phyloP scores from a whole-genome alignment of 2,797 vertebrate species.

The Semaprochilodus insignis region DNA sequence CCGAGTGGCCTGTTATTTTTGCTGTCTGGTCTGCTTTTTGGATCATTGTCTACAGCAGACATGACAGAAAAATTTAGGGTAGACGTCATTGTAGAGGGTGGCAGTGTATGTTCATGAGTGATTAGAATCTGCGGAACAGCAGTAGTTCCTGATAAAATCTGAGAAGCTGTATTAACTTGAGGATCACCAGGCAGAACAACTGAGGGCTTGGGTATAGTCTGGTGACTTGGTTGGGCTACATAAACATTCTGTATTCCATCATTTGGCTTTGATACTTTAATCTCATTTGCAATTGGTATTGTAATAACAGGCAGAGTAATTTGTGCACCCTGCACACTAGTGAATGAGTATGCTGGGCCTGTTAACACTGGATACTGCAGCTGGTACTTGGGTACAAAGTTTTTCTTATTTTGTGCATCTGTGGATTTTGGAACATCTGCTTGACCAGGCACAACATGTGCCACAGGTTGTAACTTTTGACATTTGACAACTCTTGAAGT shows the following conservation, averaged over 20 bases:
- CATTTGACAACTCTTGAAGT: slow-evolving; percentile 77
- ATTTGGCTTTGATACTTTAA: slow-evolving; percentile 72
- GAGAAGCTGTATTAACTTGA: slow-evolving; percentile 78
- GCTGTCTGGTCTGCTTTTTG: slow-evolving; percentile 70
- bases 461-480: slow-evolving; percentile 69
- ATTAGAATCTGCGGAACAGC: slow-evolving; percentile 93
- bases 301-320: slow-evolving; percentile 78
- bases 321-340: slow-evolving; percentile 75
- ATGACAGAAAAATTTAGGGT: slow-evolving; percentile 72
- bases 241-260: slow-evolving; percentile 78
- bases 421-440: slow-evolving; percentile 70
- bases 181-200: slow-evolving; percentile 80
- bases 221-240: slow-evolving; percentile 74
- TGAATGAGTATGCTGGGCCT: slow-evolving; percentile 79
- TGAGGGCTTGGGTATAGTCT: slow-evolving; percentile 73
- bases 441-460: slow-evolving; percentile 73
- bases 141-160: slow-evolving; percentile 76
- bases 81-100: slow-evolving; percentile 68
- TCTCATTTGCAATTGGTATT: slow-evolving; percentile 76
- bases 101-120: slow-evolving; percentile 88
- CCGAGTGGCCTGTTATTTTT: slow-evolving; percentile 75
- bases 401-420: slow-evolving; percentile 70
- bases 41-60: slow-evolving; percentile 75
- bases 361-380: slow-evolving; percentile 81
- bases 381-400: slow-evolving; percentile 94